A percentile compares a stretch with the other conserved stretches of the same genome.
Conservation (phyloP, 2,113 vertebrate species). For the Microcebus ravelobensis region DNA sequence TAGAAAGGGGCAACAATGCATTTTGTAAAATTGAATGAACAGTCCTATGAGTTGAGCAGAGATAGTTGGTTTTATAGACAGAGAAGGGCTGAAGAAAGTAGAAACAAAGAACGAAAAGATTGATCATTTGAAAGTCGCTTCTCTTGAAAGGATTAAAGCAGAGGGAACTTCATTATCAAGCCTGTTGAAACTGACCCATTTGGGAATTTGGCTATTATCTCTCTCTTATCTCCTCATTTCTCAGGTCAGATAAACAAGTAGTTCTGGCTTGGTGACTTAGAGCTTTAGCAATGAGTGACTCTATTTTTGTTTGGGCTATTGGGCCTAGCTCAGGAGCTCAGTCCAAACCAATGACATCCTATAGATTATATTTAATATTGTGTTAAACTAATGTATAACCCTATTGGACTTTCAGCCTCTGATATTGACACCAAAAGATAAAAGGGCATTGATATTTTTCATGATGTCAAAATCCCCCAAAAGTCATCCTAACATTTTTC, state of each 20-base stretch:
- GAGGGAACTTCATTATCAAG: not conserved
- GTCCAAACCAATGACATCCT: not conserved
- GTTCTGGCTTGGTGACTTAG: not conserved
- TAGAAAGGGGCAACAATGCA: not conserved
- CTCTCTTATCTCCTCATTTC: not conserved
- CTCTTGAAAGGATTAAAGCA: not conserved
- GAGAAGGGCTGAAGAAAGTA: not conserved
- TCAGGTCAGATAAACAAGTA: not conserved
- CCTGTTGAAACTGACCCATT: not conserved
- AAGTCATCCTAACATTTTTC: not conserved
- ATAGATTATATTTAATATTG: not conserved
- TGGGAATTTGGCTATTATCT: not conserved
- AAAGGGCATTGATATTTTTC: not conserved
- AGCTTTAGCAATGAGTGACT: not conserved
- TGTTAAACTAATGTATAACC: not conserved
- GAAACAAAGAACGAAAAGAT: not conserved
- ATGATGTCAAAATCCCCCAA: not conserved
- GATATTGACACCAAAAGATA: not conserved
- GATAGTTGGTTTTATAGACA: not conserved
- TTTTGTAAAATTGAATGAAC: not conserved
- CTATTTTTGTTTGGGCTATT: not conserved
- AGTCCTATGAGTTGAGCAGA: not conserved
- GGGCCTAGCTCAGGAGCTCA: not conserved
- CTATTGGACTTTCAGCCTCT: not conserved
- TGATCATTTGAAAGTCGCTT: not conserved